Evolutionary conservation across 2,113 vertebrate genomes (phyloP).

Genomic region (Otis tarda): DNA sequence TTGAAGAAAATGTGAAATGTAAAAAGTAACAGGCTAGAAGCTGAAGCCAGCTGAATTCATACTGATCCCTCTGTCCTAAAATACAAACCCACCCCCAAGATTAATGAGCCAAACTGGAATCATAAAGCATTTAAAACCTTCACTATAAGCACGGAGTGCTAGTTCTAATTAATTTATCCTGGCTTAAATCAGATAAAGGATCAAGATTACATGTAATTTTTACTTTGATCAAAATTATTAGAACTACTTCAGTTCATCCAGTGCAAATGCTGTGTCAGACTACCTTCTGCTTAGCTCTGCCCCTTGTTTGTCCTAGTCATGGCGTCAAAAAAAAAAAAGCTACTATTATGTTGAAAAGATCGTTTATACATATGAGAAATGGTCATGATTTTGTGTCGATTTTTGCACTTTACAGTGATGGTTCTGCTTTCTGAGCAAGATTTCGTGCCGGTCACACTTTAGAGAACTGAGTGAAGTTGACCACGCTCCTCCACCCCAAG

Average conservation of each 20-base stretch:
- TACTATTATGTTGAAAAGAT: background rate
- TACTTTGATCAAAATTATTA: background rate
- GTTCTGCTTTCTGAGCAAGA: background rate
- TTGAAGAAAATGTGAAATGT: background rate
- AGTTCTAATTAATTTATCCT: background rate
- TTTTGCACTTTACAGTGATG: background rate
- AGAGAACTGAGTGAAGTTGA: background rate
- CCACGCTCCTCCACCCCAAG: background rate
- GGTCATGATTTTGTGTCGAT: background rate
- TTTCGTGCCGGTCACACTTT: background rate
- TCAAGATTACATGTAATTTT: background rate
- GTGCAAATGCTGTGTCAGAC: background rate
- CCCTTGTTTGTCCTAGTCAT: background rate
- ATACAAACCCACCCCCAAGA: background rate
- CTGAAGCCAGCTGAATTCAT: background rate
- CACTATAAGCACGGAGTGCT: background rate
- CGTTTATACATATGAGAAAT: background rate
- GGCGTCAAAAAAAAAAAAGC: background rate
- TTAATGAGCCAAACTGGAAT: background rate
- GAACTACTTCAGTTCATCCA: background rate
- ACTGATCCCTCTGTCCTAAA: background rate
- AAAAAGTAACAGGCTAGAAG: background rate
- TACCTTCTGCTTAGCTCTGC: background rate
- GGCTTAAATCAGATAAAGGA: background rate
- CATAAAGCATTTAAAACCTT: background rate